Evolutionary conservation across 2,797 vertebrate species (phyloP), one percentile per base, ranked within the genome.

Genomic region (Takifugu ocellatus): DNA sequence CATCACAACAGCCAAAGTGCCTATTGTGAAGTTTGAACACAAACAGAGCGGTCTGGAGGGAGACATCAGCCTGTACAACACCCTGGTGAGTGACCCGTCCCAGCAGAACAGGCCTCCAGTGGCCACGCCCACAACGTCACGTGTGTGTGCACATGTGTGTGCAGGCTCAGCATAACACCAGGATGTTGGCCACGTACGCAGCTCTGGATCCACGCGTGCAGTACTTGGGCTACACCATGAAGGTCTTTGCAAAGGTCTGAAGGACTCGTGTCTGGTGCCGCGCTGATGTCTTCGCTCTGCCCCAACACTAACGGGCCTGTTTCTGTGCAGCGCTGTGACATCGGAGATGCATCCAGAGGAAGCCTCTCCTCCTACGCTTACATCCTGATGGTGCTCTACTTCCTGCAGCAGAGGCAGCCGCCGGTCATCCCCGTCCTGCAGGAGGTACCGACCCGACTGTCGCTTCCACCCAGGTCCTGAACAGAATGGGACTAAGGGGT

Each of bases 1-100:
- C 77, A 99, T 99, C 88, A 98, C 97, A 59, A 99, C 97, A 88
- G 97, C 97, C 89, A 99, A 99, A 95, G 97, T 99, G 92, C 97
- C 97, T 92, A 99, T 99, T 42, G 97, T 99, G 66, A 99, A 99
- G 90, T 99, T 99, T 88, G 97, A 99, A 74, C 96, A 99, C 89
- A 89, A 92, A 77, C 90, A 95, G 73, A 98, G 96, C 68, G 93
- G 94, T 26, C 86, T 99, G 83, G 97, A 99, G 85, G 97, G 96
- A 52, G 97, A 99, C 61, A 98, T 99, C 78, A 99, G 97, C 85
- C 93, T 99, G 49, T 99, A 99, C 80, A 99, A 99, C 77, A 99
- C 97, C 5, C 88, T 99, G 92, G 97, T 98, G 83, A 92, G 85
- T 55, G 44, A 39, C 51, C 1, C 1, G 21, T 2, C 1, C 36